Conservation (phyloP, 2,888 invertebrate genomes). For the Limnephilus rhombicus region DNA sequence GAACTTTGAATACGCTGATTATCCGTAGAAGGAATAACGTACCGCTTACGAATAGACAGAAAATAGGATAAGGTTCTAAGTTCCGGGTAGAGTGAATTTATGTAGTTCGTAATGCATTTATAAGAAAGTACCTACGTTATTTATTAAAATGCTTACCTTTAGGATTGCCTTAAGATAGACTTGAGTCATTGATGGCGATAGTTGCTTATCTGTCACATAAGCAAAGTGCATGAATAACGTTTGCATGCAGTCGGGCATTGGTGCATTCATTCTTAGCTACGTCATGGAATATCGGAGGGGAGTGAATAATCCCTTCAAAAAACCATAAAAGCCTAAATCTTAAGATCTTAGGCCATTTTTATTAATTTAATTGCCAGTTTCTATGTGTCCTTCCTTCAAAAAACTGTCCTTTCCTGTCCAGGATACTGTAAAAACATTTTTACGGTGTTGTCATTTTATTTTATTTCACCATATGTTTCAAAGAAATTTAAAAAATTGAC, state of each 20-base stretch:
- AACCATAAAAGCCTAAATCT: too few species aligned
- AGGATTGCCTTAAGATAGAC: neutral
- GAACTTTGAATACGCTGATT: neutral
- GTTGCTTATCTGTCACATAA: neutral
- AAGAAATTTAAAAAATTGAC: too few species aligned
- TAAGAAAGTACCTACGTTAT: neutral
- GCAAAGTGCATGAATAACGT: neutral
- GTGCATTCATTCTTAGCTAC: neutral
- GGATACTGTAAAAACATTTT: too few species aligned
- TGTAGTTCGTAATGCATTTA: neutral
- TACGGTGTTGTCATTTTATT: too few species aligned
- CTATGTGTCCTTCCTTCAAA: too few species aligned
- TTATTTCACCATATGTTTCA: too few species aligned
- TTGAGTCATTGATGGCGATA: neutral
- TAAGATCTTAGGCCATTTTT: too few species aligned
- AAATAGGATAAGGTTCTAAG: neutral
- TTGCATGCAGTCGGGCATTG: too few species aligned
- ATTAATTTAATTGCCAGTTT: too few species aligned
- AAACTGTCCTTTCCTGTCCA: too few species aligned
- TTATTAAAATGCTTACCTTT: neutral
- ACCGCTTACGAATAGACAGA: neutral
- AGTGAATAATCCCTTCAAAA: too few species aligned
- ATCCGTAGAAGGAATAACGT: neutral
- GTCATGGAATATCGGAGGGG: neutral
- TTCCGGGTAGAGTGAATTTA: neutral